Evolutionary conservation across 2,113 vertebrate genomes (phyloP).

Genomic region (Myotis davidii): DNA sequence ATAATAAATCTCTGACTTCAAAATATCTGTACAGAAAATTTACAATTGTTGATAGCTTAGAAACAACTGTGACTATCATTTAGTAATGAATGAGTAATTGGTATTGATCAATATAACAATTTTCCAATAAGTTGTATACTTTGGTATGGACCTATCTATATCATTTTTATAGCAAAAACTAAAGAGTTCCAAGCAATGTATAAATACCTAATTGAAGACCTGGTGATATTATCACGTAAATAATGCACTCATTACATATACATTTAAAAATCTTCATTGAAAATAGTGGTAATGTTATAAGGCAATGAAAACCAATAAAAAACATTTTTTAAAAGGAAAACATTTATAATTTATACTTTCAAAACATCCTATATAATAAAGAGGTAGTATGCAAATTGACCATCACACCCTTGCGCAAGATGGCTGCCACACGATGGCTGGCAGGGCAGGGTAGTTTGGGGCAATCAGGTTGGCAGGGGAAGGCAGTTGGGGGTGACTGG

Average conservation of each 20-base stretch:
- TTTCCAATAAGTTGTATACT: neutral
- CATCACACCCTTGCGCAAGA: no score
- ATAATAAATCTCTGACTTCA: constrained; percentile 43
- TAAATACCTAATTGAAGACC: neutral
- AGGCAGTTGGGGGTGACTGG: no score
- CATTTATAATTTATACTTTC: neutral
- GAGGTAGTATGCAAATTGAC: no score
- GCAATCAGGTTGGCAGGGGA: no score
- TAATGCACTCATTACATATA: neutral
- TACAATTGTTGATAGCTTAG: constrained; percentile 17
- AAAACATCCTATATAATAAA: neutral
- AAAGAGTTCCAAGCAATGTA: constrained; percentile 44
- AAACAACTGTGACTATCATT: neutral
- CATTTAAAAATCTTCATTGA: neutral
- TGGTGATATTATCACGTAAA: constrained; percentile 48
- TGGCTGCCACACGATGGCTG: no score
- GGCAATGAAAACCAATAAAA: neutral
- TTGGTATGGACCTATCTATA: constrained; percentile 13
- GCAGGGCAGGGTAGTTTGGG: no score
- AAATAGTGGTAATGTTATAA: constrained; percentile 26
- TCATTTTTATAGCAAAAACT: neutral
- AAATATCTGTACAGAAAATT: constrained; percentile 42
- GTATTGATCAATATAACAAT: constrained; percentile 1
- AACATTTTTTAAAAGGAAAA: neutral
- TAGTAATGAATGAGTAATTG: constrained; percentile 11